phyloP scores from a whole-genome alignment of 2,113 vertebrate species.

The Macaca mulatta region DNA sequence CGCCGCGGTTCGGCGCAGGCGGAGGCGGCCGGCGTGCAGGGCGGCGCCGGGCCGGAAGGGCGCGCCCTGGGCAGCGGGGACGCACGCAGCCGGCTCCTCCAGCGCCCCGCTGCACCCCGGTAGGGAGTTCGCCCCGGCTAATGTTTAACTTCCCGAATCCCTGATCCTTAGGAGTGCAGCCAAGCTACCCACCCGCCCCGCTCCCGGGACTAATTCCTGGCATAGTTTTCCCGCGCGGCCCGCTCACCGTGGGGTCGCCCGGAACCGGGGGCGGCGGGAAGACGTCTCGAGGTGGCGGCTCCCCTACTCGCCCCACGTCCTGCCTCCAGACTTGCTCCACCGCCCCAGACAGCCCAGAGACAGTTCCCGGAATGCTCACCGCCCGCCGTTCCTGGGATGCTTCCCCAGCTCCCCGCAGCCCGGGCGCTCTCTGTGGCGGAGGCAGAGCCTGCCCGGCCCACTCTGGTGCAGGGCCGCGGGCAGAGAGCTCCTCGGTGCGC shows the following conservation, averaged over 20 bases:
- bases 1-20: neutral
- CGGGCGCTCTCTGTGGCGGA: fast-evolving
- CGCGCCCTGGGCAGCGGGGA: neutral
- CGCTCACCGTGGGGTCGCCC: neutral
- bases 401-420: neutral
- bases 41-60: neutral
- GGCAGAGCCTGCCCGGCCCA: neutral
- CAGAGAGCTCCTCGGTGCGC: neutral
- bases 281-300: neutral
- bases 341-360: neutral
- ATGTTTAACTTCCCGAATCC: neutral
- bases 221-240: neutral
- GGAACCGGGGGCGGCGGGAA: neutral
- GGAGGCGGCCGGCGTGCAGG: too few species aligned
- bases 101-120: fast-evolving
- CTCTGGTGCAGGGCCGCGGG: fast-evolving
- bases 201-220: conserved; percentile 7
- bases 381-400: neutral
- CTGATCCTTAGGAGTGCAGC: neutral
- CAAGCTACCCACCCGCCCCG: neutral
- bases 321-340: neutral
- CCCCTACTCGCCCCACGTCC: neutral
- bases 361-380: neutral
- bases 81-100: neutral
- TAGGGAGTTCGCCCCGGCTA: neutral